A percentile compares a stretch with the other conserved stretches of the same genome.
phyloP scores from a whole-genome alignment of 2,888 invertebrate species.

The Leuctra nigra region DNA sequence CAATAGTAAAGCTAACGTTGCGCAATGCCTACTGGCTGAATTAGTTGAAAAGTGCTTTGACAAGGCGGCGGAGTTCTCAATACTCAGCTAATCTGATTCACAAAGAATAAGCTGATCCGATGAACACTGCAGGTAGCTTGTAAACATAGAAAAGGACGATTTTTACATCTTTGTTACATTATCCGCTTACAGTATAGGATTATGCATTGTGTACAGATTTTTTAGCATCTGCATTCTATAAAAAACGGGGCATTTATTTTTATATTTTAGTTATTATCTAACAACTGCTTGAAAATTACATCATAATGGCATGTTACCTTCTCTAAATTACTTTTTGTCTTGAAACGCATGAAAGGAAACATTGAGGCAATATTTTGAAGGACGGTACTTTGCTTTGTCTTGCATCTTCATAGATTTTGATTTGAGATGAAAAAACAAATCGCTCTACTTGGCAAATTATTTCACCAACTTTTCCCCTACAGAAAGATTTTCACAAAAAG shows the following conservation, averaged over 20 bases:
- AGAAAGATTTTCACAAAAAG: no score
- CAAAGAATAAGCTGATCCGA: constrained; percentile 3
- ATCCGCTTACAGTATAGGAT: not conserved
- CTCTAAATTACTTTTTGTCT: no score
- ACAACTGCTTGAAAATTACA: no score
- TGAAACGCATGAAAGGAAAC: no score
- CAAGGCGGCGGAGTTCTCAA: not conserved
- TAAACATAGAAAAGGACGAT: not conserved
- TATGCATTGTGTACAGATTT: not conserved
- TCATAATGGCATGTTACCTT: no score
- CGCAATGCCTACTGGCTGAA: not conserved
- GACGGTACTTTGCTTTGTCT: no score
- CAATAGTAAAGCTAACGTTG: not conserved
- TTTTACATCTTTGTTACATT: constrained; percentile 4
- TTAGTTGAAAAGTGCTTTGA: not conserved
- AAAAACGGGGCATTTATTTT: not conserved
- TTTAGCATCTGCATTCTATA: constrained; percentile 11
- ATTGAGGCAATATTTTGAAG: no score
- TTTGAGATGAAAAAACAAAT: no score
- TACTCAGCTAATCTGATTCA: constrained; percentile 6
- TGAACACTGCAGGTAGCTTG: constrained; percentile 6
- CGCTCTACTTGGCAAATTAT: no score
- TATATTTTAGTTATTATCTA: not conserved
- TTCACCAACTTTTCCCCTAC: no score
- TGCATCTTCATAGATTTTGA: no score